Evolutionary conservation across 2,888 invertebrate species (phyloP).

Genomic region (Crepidodera aurea): DNA sequence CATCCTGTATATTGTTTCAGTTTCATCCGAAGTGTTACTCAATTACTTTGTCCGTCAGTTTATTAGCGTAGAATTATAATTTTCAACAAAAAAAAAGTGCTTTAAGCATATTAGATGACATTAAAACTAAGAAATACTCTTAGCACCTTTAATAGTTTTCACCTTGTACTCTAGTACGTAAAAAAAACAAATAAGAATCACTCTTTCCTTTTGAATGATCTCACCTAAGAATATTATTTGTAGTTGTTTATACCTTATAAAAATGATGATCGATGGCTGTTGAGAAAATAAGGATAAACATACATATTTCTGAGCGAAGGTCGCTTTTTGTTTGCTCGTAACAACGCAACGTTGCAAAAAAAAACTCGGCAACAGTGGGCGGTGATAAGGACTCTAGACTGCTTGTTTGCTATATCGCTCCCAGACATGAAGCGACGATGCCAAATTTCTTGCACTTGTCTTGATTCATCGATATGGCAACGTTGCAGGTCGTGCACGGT

Average conservation of each 20-base stretch:
- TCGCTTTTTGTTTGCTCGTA: background rate
- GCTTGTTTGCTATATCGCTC: constrained; percentile 9
- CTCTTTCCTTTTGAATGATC: background rate
- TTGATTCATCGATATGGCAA: constrained; percentile 1
- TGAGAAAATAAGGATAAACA: background rate
- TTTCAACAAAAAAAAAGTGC: no score
- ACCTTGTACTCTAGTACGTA: no score
- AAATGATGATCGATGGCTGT: background rate
- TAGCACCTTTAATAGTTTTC: no score
- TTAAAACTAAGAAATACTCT: no score
- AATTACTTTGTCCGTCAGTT: no score
- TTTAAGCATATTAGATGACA: no score
- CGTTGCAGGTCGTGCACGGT: constrained; percentile 11
- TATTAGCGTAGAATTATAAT: no score
- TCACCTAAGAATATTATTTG: background rate
- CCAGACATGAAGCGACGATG: constrained; percentile 1
- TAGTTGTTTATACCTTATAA: background rate
- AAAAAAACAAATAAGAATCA: background rate
- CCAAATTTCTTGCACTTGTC: constrained; percentile 5
- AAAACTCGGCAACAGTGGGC: background rate
- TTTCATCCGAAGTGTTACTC: no score
- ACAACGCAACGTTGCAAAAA: background rate
- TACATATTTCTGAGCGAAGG: constrained; percentile 2
- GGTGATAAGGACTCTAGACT: background rate
- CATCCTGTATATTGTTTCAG: no score